phyloP scores from a whole-genome alignment of 2,797 vertebrate species.

The Pangasius macronema region DNA sequence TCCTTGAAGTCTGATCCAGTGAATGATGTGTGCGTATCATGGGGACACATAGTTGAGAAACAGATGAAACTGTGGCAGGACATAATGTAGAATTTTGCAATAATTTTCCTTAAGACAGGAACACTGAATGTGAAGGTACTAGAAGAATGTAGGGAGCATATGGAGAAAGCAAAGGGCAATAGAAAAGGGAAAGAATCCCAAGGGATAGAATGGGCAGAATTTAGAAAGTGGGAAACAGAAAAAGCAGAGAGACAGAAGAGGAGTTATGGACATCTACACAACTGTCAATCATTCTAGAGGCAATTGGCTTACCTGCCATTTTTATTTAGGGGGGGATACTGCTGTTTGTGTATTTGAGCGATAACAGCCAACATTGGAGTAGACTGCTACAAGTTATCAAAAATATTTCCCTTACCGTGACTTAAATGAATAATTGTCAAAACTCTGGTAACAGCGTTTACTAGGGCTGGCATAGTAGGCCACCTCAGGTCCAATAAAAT shows the following conservation, averaged over 20 bases:
- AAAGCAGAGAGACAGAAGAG: background rate
- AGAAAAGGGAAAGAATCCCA: background rate
- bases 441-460: conserved; percentile 83
- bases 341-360: background rate
- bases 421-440: conserved; percentile 82
- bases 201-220: background rate
- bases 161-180: background rate
- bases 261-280: background rate
- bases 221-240: background rate
- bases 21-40: background rate
- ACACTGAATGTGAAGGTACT: background rate
- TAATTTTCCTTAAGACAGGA: background rate
- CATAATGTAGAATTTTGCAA: background rate
- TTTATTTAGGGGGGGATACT: background rate
- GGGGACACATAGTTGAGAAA: background rate
- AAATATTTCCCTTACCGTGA: conserved; percentile 72
- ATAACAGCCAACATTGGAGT: no score
- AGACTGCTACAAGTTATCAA: no score
- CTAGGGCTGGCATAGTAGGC: conserved; percentile 79
- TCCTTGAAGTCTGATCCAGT: background rate
- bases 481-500: conserved; percentile 79
- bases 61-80: background rate
- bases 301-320: background rate
- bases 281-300: background rate
- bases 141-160: background rate